Evolutionary conservation across 2,888 invertebrate species (phyloP), one percentile per base, ranked within the genome.

Genomic region (Megaustenia siamemsis): DNA sequence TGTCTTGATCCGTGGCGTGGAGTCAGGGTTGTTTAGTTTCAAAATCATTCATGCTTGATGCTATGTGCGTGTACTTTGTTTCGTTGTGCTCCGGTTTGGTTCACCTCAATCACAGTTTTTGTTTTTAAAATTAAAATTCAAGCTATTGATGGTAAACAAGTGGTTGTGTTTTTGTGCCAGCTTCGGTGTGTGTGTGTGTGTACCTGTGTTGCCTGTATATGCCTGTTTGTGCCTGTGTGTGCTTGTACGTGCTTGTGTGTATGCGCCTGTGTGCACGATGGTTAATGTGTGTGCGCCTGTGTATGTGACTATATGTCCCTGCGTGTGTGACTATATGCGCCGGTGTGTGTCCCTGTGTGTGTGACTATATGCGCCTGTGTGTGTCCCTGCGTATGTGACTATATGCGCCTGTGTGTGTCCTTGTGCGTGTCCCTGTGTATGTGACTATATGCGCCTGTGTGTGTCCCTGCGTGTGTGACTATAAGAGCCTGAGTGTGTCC

Each of bases 231-330:
- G n/a, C n/a, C 6, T 45, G 5, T 32, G 21, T 18, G 21, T 53
- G 53, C n/a, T n/a, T n/a, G n/a, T n/a, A n/a, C 3, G 21, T 53
- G 6, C 49, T 49, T 75, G 43, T 75, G 53, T 76, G 76, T 76
- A 28, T 76, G 76, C 53, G 49, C 53, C 49, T 53, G 28, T 49
- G 76, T 53, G 56, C 28, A 32, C 28, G n/a, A 28, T 56, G 18
- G n/a, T 28, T n/a, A 63, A 21, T 63, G 18, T 12, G 18, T 28
- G n/a, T 28, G n/a, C n/a, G n/a, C 28, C 8, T n/a, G 24, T 63
- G 63, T 21, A n/a, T 63, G 63, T n/a, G 63, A 8, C n/a, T 63
- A n/a, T n/a, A 6, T 21, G 24, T 21, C 28, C n/a, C 6, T 63
- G 6, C n/a, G 28, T 63, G 15, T 63, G 63, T 68, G 18, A 6